These are phyloP conservation scores for Rhagologus leucostigma DNA, from an alignment of 2,113 vertebrate species.

Conservation along the genomic window DNA sequence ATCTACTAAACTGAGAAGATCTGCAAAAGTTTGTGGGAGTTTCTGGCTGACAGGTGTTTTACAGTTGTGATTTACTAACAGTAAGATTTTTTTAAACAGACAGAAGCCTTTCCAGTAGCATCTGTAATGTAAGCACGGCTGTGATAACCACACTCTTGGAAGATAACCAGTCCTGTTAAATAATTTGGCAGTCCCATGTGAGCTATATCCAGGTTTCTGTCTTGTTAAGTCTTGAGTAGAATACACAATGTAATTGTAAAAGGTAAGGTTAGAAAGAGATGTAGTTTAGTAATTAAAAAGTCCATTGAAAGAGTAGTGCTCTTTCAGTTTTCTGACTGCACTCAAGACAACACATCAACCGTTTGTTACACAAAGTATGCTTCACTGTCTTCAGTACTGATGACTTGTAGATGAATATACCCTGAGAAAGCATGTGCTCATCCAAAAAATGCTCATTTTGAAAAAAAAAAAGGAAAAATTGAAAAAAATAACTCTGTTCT, in stretches of 20 bases:
- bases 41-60: neutral
- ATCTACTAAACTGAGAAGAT: neutral
- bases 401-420: neutral
- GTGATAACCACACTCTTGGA: neutral
- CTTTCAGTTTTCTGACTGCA: neutral
- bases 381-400: neutral
- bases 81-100: neutral
- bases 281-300: neutral
- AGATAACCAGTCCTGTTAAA: neutral
- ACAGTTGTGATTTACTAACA: neutral
- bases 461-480: neutral
- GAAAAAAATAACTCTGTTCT: neutral
- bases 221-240: neutral
- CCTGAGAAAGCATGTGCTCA: neutral
- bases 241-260: neutral
- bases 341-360: neutral
- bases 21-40: neutral
- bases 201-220: neutral
- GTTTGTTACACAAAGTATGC: neutral
- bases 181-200: neutral
- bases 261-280: neutral
- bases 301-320: neutral
- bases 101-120: neutral
- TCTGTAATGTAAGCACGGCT: neutral
- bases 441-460: neutral